phyloP scores from a whole-genome alignment of 2,113 vertebrate species.

The Anolis sagrei region DNA sequence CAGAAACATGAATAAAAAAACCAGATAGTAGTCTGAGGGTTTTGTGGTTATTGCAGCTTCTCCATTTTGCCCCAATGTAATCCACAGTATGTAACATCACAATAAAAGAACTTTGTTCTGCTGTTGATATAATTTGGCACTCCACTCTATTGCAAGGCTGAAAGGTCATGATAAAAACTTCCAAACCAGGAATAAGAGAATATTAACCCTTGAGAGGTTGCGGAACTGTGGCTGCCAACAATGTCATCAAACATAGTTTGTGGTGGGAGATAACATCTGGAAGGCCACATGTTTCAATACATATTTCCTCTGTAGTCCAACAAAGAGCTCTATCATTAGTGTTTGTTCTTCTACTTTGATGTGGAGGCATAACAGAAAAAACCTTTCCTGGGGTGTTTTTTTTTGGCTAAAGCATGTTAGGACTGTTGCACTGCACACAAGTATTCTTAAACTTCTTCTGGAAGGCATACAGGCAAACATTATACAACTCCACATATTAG shows the following conservation, averaged over 20 bases:
- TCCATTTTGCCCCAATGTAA: conserved; percentile 19
- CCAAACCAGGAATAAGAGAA: neutral
- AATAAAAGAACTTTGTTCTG: neutral
- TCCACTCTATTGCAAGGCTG: rapidly evolving
- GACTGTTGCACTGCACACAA: neutral
- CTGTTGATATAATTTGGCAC: neutral
- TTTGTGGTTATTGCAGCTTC: conserved; percentile 15
- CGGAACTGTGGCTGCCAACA: neutral
- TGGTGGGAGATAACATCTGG: neutral
- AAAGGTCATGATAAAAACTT: neutral
- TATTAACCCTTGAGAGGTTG: neutral
- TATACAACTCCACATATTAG: neutral
- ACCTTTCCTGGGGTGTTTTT: neutral
- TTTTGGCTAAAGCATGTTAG: neutral
- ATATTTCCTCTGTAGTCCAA: neutral
- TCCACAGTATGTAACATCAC: conserved; percentile 15
- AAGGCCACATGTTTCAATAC: neutral
- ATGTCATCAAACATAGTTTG: neutral
- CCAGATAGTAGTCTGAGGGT: conserved; percentile 35
- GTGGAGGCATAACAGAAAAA: rapidly evolving
- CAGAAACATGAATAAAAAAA: conserved; percentile 36
- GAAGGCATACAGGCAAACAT: neutral
- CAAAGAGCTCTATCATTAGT: neutral
- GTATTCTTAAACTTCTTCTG: neutral
- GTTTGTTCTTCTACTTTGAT: neutral